Percentiles rank a stretch among this genome's conserved stretches.
Evolutionary conservation across 2,888 invertebrate species (phyloP).

Genomic region (Leptinotarsa haldemani): DNA sequence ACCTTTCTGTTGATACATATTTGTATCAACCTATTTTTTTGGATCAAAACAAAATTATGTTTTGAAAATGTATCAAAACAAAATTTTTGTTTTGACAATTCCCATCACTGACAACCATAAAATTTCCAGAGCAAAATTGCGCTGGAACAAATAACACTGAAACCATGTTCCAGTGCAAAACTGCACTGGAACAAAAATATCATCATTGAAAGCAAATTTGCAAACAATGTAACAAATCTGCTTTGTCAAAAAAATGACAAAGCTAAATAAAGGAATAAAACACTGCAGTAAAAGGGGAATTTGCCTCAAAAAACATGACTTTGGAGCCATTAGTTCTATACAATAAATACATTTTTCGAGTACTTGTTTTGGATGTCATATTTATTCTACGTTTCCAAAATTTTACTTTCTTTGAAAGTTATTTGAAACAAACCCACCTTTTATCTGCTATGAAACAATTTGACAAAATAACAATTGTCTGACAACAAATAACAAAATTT

Average conservation of each 20-base stretch:
- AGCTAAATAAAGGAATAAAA: constrained; percentile 24
- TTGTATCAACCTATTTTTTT: neutral
- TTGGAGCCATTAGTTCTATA: neutral
- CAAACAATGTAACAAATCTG: constrained; percentile 17
- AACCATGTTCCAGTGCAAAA: constrained; percentile 31
- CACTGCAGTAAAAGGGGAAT: constrained; percentile 25
- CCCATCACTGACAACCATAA: neutral
- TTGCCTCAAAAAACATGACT: constrained; percentile 32
- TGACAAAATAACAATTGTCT: neutral
- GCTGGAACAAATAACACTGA: constrained; percentile 27
- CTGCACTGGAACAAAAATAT: constrained; percentile 28
- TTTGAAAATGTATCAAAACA: constrained; percentile 26
- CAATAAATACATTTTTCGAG: constrained; percentile 12
- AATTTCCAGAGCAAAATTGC: constrained; percentile 34
- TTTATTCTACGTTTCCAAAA: neutral
- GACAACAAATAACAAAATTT: constrained; percentile 19
- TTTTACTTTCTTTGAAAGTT: neutral
- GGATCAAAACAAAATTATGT: constrained; percentile 18
- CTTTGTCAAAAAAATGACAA: constrained; percentile 38
- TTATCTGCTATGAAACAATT: constrained; percentile 9
- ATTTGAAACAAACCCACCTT: constrained; percentile 24
- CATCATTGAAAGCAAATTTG: constrained; percentile 17
- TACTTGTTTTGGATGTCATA: constrained; percentile 20
- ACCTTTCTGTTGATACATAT: too few species aligned
- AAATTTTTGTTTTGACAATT: constrained; percentile 19